Base-by-base conservation (phyloP, 2,797 vertebrate species). In the Eutrigla gurnardus region DNA sequence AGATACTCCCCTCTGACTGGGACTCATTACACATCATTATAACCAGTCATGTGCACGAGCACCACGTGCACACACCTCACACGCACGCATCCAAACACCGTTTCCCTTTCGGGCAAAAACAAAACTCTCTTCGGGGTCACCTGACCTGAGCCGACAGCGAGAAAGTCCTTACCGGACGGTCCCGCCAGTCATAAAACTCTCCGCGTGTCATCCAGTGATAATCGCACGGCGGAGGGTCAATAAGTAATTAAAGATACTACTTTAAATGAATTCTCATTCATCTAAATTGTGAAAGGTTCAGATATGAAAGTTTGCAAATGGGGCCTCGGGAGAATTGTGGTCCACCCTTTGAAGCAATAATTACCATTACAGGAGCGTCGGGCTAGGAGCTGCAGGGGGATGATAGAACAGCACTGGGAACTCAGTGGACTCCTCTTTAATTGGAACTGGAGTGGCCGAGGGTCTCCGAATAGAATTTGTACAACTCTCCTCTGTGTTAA, bases 11-110 rank as follows among this genome's bases (percentile, higher is more conserved):
- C 89, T 89, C 91, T 93, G 92, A 93, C 91, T 93, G 90, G 88
- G 91, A 93, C 91, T 94, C 92, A 95, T 95, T 95, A 94, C 91
- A 92, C 91, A 93, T 91, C 92, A 94, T 95, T 95, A 95, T 88
- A 86, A 88, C 77, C 66, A 82, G 77, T 40, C 74, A 73, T 70
- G 15, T 25, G 55, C 79, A 81, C n/a, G 9, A 15, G 13, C 60
- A 58, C 36, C 7, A 4, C 5, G 17, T 64, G 69, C 75, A 70
- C 58, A 25, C 17, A 4, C 57, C 60, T 42, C 52, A 71, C 62
- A 69, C 61, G 49, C 58, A 42, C 32, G 33, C 71, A 49, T 64
- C 77, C 82, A 89, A 90, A 91, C 81, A 86, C 74, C 74, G 65
- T 82, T 85, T 70, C 76, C 77, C 74, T 88, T 83, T 83, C 25